Conservation (phyloP, 1,140 invertebrate species). For the Galleria mellonella region DNA sequence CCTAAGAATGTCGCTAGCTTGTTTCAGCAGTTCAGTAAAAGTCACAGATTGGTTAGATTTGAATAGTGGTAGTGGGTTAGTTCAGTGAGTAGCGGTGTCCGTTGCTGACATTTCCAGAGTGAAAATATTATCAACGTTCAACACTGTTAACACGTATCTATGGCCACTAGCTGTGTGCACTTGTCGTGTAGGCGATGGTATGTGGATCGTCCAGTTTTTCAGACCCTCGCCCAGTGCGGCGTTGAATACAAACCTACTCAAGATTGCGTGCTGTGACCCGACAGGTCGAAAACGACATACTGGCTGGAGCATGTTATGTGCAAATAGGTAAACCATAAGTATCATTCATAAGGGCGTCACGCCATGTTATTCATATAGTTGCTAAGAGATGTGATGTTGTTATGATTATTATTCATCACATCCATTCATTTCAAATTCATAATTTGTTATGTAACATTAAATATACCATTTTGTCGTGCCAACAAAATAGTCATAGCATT, state of each 20-base stretch:
- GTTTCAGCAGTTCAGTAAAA: constrained; percentile 43
- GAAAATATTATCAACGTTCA: constrained; percentile 64
- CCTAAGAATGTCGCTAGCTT: constrained; percentile 15
- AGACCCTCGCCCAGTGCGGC: constrained; percentile 66
- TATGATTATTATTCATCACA: constrained; percentile 39
- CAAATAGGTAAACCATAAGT: constrained; percentile 71
- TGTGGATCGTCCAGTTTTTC: constrained; percentile 74
- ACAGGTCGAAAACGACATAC: constrained; percentile 64
- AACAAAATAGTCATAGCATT: constrained; percentile 23
- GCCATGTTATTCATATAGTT: constrained; percentile 46
- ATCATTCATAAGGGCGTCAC: constrained; percentile 68
- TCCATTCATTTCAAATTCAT: not conserved
- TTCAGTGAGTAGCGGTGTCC: constrained; percentile 57
- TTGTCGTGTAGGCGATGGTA: constrained; percentile 70
- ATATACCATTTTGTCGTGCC: not conserved
- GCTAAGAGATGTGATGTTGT: constrained; percentile 22
- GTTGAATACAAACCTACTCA: constrained; percentile 53
- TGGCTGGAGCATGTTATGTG: constrained; percentile 63
- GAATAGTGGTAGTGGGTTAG: constrained; percentile 38
- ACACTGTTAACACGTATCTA: constrained; percentile 54
- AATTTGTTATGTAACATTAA: not conserved
- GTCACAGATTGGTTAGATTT: not conserved
- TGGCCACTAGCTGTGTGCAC: constrained; percentile 60
- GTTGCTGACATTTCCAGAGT: constrained; percentile 68
- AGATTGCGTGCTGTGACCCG: constrained; percentile 53